Evolutionary conservation across 1,140 invertebrate species (phyloP).

Genomic region (Cotesia vestalis): DNA sequence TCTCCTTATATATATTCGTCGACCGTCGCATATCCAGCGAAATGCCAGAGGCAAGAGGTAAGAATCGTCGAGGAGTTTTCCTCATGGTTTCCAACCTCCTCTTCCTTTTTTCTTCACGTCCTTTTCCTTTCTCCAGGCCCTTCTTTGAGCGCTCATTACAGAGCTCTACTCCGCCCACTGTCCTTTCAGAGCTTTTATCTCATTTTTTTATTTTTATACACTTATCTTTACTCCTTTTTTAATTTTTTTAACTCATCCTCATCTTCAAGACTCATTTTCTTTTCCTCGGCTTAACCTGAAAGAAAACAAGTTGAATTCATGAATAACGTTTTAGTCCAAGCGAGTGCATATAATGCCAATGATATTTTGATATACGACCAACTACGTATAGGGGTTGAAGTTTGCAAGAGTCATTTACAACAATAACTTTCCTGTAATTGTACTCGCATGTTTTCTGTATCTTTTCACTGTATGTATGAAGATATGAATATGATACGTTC

Average conservation of each 20-base stretch:
- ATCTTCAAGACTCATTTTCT: slow-evolving; percentile 16
- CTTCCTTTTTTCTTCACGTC: neutral
- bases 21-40: slow-evolving; percentile 30
- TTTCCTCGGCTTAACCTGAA: slow-evolving; percentile 41
- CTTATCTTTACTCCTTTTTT: slow-evolving; percentile 4
- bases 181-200: slow-evolving; percentile 37
- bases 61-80: slow-evolving; percentile 53
- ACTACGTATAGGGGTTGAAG: neutral
- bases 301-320: slow-evolving; percentile 40
- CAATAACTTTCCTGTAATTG: slow-evolving; percentile 41
- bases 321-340: neutral
- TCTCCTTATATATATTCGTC: slow-evolving; percentile 46
- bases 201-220: slow-evolving; percentile 24
- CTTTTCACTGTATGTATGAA: no score
- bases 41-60: slow-evolving; percentile 49
- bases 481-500: no score
- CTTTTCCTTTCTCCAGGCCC: slow-evolving; percentile 24
- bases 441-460: slow-evolving; percentile 44
- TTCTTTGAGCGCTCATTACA: slow-evolving; percentile 28
- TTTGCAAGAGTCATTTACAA: slow-evolving; percentile 3
- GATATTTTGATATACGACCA: slow-evolving; percentile 9
- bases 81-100: slow-evolving; percentile 38
- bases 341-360: neutral
- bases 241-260: slow-evolving; percentile 24
- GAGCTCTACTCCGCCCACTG: slow-evolving; percentile 37